Base-by-base conservation (phyloP, 2,797 vertebrate genomes). In the Triplophysa bombifrons region DNA sequence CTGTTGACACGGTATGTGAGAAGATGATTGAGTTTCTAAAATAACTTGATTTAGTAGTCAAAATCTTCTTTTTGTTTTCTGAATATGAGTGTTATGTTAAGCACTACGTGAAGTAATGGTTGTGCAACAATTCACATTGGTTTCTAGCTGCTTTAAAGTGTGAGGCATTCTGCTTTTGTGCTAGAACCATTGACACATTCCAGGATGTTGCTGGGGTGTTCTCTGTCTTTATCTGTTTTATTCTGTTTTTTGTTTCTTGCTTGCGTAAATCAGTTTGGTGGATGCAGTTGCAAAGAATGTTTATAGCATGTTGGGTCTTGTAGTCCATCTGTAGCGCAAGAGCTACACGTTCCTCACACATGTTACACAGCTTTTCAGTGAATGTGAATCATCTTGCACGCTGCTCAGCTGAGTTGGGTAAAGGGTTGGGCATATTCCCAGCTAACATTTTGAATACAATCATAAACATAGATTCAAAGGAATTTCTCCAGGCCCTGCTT, bases 241-340 rank as follows among this genome's bases (percentile, higher is more conserved):
- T 64, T 58, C 71, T 61, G 17, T 56, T 56, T 48, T 75, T 58
- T 67, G 58, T 66, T 48, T 19, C 44, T 83, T 80, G 56, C 72
- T 55, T 74, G 76, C 34, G 8, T 50, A 74, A 60, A 76, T 84
- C 61, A 48, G 41, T 20, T 16, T 67, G 51, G 51, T 61, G 66
- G 63, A 19, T 67, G 25, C 13, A 50, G 50, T 73, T 64, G 8
- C 22, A 34, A 81, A 82, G 85, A 90, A 91, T 92, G 87, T 80
- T 20, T 82, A 38, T 22, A 56, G 78, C 90, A 13, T 72, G 91
- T 77, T 63, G 44, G 69, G 84, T 83, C 91, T 86, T 70, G 84
- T 79, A 83, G 12, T 30, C 30, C 58, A 66, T 75, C 71, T 71
- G 30, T 69, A 68, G 51, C 13, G 6, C 70, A 65, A 16, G 20